Evolutionary conservation across 2,888 invertebrate species (phyloP), one percentile per base, ranked within the genome.

Genomic region (Tenthredo notha): DNA sequence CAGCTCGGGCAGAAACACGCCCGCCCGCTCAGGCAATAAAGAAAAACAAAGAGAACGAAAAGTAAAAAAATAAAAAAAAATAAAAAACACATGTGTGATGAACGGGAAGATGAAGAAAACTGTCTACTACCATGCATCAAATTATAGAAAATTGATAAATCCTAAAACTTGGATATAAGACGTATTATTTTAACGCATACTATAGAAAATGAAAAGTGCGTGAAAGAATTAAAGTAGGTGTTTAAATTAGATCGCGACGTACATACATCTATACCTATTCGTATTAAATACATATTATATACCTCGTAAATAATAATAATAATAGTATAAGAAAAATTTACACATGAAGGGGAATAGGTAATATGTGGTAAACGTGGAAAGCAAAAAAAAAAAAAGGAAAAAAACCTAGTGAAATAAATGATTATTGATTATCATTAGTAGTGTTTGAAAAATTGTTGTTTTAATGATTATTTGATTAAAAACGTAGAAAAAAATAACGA

Each of bases 1-100:
- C 54, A 86, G 90, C 90, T 90, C 88, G 89, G 89, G 89, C 89
- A 88, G 89, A 90, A 85, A 86, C 86, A 86, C 86, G 87, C 88
- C 87, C 87, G 88, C 88, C 85, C 87, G 87, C 89, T 88, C 90
- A 87, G 89, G 91, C 90, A 92, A 92, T 92, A 92, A 92, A 92
- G 89, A 84, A 47, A 25, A 25, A 12, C 33, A 54, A 54, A 54
- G 18, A 50, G 0, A 47, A 47, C 3, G 1, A 18, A 50, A 7
- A n/a, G 7, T 2, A 54, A 54, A n/a, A 54, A 54, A n/a, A 7
- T 0, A 33, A 2, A 33, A 4, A 33, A 33, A 33, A 4, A 33
- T 0, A 33, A 4, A 33, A 33, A 33, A 33, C 2, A 33, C 33
- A 33, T 33, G 33, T 15, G 47, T 67, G 65, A 83, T 50, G 33